These are phyloP conservation scores for Dinocampus coccinellae DNA, from an alignment of 2,888 invertebrate genomes.

Conservation along the genomic window DNA sequence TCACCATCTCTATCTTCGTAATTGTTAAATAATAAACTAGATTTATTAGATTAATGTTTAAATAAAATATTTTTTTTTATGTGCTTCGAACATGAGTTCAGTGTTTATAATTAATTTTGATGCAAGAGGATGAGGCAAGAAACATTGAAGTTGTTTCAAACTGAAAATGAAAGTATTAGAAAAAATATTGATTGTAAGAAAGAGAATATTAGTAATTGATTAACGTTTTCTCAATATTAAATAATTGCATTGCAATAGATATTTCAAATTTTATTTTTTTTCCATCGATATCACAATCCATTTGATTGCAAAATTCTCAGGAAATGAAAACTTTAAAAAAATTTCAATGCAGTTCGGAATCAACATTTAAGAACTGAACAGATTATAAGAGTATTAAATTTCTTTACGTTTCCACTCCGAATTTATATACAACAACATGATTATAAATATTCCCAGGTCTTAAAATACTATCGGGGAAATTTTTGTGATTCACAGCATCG, in stretches of 20 bases:
- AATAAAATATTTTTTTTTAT: not conserved
- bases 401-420: slow-evolving; percentile 69
- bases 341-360: not conserved
- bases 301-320: not conserved
- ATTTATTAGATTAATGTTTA: not conserved
- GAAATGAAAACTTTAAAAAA: no score
- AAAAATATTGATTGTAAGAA: not conserved
- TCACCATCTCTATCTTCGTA: slow-evolving; percentile 62
- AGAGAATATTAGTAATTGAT: no score
- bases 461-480: slow-evolving; percentile 82
- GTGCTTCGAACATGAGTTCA: no score
- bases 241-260: no score
- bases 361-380: not conserved
- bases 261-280: not conserved
- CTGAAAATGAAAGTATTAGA: not conserved
- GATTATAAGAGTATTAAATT: slow-evolving; percentile 7
- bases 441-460: slow-evolving; percentile 80
- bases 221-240: no score
- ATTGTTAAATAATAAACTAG: not conserved
- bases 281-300: not conserved
- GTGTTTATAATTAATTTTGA: no score
- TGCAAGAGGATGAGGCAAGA: not conserved
- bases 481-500: slow-evolving; percentile 86
- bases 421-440: slow-evolving; percentile 82
- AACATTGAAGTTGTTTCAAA: not conserved